Conservation (phyloP, 2,113 vertebrate genomes). For the Vulpes lagopus region DNA sequence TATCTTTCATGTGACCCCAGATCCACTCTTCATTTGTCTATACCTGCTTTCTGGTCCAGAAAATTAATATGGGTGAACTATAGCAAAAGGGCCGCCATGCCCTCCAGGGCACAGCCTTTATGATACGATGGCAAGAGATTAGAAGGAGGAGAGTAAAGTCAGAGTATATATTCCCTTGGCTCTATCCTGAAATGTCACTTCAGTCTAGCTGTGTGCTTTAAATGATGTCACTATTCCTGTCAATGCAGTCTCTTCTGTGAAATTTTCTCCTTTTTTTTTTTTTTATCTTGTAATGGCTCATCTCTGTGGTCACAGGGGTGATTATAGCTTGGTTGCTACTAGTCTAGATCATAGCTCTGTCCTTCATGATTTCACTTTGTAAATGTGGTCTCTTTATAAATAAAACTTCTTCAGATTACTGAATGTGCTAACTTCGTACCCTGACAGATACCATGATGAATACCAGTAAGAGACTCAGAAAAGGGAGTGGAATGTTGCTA, state of each 20-base stretch:
- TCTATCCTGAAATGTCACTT: not conserved
- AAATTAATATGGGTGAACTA: not conserved
- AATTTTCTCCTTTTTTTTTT: not conserved
- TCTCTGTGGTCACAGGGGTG: not conserved
- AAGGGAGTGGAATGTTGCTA: not conserved
- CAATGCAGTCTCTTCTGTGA: not conserved
- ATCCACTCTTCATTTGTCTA: not conserved
- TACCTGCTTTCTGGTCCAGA: not conserved
- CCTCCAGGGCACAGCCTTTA: not conserved
- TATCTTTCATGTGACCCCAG: not conserved
- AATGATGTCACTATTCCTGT: not conserved
- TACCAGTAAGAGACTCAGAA: not conserved
- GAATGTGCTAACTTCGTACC: not conserved
- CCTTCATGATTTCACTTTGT: not conserved
- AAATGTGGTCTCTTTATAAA: not conserved
- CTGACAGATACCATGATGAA: conserved; percentile 5
- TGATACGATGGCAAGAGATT: not conserved
- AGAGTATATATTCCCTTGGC: not conserved
- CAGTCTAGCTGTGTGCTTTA: not conserved
- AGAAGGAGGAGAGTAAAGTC: not conserved
- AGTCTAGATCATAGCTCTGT: not conserved
- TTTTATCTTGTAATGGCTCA: not conserved
- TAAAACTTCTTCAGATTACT: not conserved
- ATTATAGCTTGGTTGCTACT: not conserved
- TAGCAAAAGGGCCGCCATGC: not conserved